These are phyloP conservation scores for Orchesella cincta DNA, from an alignment of 1,140 invertebrate species.

Conservation along the genomic window DNA sequence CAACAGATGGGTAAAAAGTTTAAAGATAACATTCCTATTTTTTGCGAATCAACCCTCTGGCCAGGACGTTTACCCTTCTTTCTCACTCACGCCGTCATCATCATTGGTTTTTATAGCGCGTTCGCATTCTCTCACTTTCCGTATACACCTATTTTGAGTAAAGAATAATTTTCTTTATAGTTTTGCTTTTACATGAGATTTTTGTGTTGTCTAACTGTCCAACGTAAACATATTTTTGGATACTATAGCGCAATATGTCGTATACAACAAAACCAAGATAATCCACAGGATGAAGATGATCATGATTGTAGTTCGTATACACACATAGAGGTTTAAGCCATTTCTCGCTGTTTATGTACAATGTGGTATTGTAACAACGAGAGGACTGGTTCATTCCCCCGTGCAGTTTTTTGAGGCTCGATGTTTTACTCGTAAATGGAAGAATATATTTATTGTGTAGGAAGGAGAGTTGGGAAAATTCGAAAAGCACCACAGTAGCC, in stretches of 20 bases:
- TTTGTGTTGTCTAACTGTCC: no score
- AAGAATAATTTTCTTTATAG: neutral
- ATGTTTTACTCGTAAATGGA: neutral
- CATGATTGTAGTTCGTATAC: no score
- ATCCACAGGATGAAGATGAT: no score
- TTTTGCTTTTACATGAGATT: neutral
- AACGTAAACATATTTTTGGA: no score
- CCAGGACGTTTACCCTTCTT: conserved; percentile 40
- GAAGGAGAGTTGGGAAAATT: neutral
- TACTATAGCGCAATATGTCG: no score
- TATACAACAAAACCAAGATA: no score
- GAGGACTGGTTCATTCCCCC: conserved; percentile 1
- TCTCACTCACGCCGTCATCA: conserved; percentile 1
- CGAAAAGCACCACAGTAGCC: neutral
- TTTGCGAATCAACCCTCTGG: conserved; percentile 42
- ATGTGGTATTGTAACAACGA: no score
- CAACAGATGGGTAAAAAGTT: conserved; percentile 10
- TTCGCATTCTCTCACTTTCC: neutral
- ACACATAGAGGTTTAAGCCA: no score
- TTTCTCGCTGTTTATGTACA: no score
- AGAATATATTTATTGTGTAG: neutral
- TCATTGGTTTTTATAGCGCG: neutral
- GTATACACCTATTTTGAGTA: conserved; percentile 8
- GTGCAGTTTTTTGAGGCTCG: neutral
- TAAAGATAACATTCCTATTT: conserved; percentile 25